Base-by-base conservation (phyloP, 2,797 vertebrate genomes). In the Coregonus ussuriensis region DNA sequence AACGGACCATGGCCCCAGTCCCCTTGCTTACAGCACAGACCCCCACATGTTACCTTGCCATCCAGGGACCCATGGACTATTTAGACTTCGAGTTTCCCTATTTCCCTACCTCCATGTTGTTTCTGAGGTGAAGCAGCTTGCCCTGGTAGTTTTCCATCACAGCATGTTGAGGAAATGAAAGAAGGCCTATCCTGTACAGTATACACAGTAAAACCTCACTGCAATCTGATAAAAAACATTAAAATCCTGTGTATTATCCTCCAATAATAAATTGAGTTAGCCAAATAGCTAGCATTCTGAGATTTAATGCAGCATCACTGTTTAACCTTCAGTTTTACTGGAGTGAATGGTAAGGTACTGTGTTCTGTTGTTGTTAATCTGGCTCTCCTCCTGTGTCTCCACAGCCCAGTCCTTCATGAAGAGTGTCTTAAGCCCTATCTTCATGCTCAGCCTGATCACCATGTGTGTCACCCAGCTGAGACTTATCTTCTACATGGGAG, bases 401-500 rank as follows among this genome's bases (percentile, higher is more conserved):
- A 62, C 89, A 94, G 94, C 93, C 77, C 97, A 96, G 71, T 97
- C 97, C n/a, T 99, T 99, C 93, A 96, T 97, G 95, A 96, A 93
- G 86, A 99, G 98, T 1, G 89, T 99, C 88, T 95, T 99, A 88
- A 99, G 97, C 76, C 96, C 97, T 54, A 97, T 99, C 90, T 95
- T 99, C 91, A 21, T 99, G 86, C 96, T 99, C 85, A 98, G 98
- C 86, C 96, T 99, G 37, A 94, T 99, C 93, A 99, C 98, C 86
- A 99, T 99, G 98, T 99, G 97, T 21, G 95, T 99, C 79, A 99
- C 98, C 0, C 98, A 99, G 91, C 95, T 99, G 33, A 93, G 98
- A 0, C 97, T 99, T 88, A 99, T 99, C 93, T 99, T 99, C 92
- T 99, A 99, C 93, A 99, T 99, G 98, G 98, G 98, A 0, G 98